Conservation (phyloP, 2,113 vertebrate genomes). For the Glaucomys volans region DNA sequence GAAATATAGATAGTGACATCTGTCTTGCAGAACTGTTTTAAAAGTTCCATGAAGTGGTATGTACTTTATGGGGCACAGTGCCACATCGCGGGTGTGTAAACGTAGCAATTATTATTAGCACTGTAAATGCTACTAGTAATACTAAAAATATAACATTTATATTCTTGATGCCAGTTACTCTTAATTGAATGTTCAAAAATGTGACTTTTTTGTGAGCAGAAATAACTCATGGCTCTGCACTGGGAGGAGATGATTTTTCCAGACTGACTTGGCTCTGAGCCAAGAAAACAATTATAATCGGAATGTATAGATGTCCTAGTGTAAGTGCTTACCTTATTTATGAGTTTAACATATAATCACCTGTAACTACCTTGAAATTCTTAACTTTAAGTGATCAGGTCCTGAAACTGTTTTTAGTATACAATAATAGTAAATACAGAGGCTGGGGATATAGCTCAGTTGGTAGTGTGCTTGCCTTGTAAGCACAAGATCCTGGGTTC, state of each 20-base stretch:
- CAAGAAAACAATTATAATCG: constrained; percentile 35
- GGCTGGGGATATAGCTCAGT: too few species aligned
- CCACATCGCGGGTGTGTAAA: not conserved
- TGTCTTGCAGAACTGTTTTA: not conserved
- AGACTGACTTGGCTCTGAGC: constrained; percentile 46
- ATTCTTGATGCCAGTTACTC: constrained; percentile 5
- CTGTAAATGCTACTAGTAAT: not conserved
- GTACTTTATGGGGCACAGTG: not conserved
- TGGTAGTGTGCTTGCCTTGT: too few species aligned
- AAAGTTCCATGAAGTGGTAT: not conserved
- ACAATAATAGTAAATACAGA: not conserved
- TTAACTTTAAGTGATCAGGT: not conserved
- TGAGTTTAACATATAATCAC: not conserved
- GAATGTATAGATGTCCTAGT: not conserved
- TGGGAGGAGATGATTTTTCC: not conserved
- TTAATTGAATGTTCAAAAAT: not conserved
- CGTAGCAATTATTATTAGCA: not conserved
- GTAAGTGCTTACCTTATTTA: not conserved
- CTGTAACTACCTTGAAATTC: not conserved
- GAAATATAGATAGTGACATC: not conserved
- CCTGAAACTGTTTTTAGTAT: not conserved
- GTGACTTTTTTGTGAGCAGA: not conserved
- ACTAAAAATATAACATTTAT: not conserved
- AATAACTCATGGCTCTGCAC: not conserved
- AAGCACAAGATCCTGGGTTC: too few species aligned